phyloP scores from a whole-genome alignment of 2,888 invertebrate genomes.

The Atherix ibis region DNA sequence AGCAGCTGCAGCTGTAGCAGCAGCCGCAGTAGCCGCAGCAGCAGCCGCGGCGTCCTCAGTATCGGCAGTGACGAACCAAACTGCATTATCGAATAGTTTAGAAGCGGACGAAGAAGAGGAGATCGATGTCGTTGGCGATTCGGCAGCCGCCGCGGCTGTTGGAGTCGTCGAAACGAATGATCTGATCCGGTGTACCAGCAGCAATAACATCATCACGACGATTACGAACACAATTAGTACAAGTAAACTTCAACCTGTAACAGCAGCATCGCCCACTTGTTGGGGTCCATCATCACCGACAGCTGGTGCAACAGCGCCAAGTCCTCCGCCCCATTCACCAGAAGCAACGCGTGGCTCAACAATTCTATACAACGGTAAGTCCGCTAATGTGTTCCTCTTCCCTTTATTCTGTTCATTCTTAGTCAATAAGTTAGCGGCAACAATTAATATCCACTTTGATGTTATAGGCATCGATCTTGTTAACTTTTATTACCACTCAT shows the following conservation, averaged over 20 bases:
- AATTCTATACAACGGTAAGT: slow-evolving; percentile 62
- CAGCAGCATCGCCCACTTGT: slow-evolving; percentile 37
- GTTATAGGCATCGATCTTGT: no score
- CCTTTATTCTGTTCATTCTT: no score
- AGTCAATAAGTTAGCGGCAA: no score
- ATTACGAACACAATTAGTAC: slow-evolving; percentile 13
- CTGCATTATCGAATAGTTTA: slow-evolving; percentile 7
- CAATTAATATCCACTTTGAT: no score
- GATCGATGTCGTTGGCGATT: slow-evolving; percentile 74
- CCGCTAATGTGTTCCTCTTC: background rate
- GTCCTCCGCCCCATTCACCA: slow-evolving; percentile 50
- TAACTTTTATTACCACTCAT: no score
- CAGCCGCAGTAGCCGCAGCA: slow-evolving; percentile 3
- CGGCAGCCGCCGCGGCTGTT: slow-evolving; percentile 13
- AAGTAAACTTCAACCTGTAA: slow-evolving; percentile 15
- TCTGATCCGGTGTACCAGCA: slow-evolving; percentile 1
- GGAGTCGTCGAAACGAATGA: background rate
- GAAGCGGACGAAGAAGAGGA: slow-evolving; percentile 59
- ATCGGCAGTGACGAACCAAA: slow-evolving; percentile 12
- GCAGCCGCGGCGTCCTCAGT: background rate
- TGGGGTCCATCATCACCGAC: slow-evolving; percentile 63
- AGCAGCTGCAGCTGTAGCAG: slow-evolving; percentile 18
- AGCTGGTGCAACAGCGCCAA: slow-evolving; percentile 59
- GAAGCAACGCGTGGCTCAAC: slow-evolving; percentile 49
- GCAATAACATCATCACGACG: slow-evolving; percentile 12